Evolutionary conservation across 2,888 invertebrate species (phyloP).

Genomic region (Peribatodes rhomboidaria): DNA sequence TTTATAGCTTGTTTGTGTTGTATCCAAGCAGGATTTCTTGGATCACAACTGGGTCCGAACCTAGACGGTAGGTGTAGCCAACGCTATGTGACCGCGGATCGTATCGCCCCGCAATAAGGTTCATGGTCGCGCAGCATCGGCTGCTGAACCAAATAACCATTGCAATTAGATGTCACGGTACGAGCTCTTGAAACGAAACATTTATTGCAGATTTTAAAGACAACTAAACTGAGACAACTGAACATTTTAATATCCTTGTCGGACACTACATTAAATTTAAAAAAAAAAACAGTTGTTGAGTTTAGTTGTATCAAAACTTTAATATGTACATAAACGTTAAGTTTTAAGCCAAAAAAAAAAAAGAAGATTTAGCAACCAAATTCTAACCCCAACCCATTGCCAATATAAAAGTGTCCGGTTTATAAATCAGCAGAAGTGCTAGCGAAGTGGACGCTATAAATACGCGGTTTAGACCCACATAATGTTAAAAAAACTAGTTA

Average conservation of each 20-base stretch:
- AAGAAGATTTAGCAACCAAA: slow-evolving; percentile 16
- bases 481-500: slow-evolving; percentile 61
- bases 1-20: background rate
- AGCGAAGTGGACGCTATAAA: slow-evolving; percentile 65
- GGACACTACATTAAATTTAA: background rate
- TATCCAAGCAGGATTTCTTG: background rate
- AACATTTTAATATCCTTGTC: background rate
- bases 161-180: too few relatives aligned
- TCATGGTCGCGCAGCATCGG: too few relatives aligned
- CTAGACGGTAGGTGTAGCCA: too few relatives aligned
- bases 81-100: too few relatives aligned
- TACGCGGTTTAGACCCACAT: slow-evolving; percentile 54
- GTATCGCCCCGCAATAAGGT: too few relatives aligned
- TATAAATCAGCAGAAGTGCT: slow-evolving; percentile 43
- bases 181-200: background rate
- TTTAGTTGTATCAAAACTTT: too few relatives aligned
- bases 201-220: background rate
- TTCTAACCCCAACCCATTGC: slow-evolving; percentile 6
- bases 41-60: too few relatives aligned
- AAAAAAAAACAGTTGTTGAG: too few relatives aligned
- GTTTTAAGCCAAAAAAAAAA: too few relatives aligned
- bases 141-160: too few relatives aligned
- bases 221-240: background rate
- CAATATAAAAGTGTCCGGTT: slow-evolving; percentile 44
- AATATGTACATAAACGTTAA: too few relatives aligned